Evolutionary conservation across 2,888 invertebrate species (phyloP), one percentile per base, ranked within the genome.

Genomic region (Magallana nippona): DNA sequence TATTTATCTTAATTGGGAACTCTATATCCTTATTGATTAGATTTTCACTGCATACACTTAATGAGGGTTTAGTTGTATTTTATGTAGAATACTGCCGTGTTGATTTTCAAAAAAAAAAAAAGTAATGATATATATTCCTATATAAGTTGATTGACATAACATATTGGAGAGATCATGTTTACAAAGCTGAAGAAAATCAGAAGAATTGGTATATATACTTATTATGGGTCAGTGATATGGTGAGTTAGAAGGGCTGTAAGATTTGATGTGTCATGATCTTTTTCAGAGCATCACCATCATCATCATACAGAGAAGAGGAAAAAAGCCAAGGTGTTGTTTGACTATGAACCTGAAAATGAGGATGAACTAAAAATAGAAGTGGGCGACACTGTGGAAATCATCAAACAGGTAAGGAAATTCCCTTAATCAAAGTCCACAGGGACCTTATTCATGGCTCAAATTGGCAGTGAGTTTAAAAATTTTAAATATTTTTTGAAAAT

Each of bases 301-400:
- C 63, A 71, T 22, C 71, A 71, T 13, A 32, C 71, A 27, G 71
- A 71, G 11, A 71, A 71, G 27, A 71, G 27, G 32, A 91, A 89
- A 82, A 88, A 89, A 84, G 91, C 90, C 60, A 92, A 92, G 86
- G 93, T 91, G 15, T 77, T 90, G 55, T 93, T 90, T 91, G 91
- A 91, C 58, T 99, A 99, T 95, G 96, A 96, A 91, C 98, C 98
- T 83, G 97, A 97, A 88, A 98, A 98, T 94, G 97, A 97, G 85
- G 99, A 99, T 95, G 99, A 99, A 94, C 95, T 99, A 89, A 96
- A 96, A 88, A 95, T 99, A 87, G 96, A 96, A 90, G 97, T 98
- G 77, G 98, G 98, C 88, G 98, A 98, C 95, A 95, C 97, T 44
- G 96, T 99, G 88, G 98, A 98, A 93, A 97, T 98, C 89, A 95